Base-by-base conservation (phyloP, 2,113 vertebrate genomes). In the Rhombomys opimus region DNA sequence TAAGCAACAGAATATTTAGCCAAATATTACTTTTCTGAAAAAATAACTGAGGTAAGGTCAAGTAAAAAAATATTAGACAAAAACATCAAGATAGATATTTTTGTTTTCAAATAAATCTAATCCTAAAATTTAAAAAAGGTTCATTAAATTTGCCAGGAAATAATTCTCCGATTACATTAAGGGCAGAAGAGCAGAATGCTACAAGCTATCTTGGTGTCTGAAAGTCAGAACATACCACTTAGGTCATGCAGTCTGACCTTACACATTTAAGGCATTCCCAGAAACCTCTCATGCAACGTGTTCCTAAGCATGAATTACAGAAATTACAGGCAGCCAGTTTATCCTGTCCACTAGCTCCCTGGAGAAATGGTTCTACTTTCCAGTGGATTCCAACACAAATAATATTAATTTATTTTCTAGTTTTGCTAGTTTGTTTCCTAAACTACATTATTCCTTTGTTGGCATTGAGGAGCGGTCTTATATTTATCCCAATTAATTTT, bases 211-310 rank as follows among this genome's bases (percentile, higher is more conserved):
- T 90, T 2, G 67, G 94, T 89, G 72, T 91, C 85, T 92, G 92
- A 94, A 73, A 97, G 92, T 93, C 95, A 87, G 93, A 97, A 94
- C 27, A 84, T 17, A 85, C 95, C 97, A 89, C 96, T 96, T 84
- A 90, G 94, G 96, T 97, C 96, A 96, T 32, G 25, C 76, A 61
- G 91, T 95, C 95, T 95, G 97, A 97, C 96, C 97, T 92, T 23
- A 59, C 5, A 7, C 95, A 76, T 97, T 96, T 92, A 95, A 97
- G 94, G 86, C 84, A 77, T 97, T 97, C 96, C 97, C 97, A 98
- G 97, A 98, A 98, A 97, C 68, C 96, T 97, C 89, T 95, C 65
- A 77, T 94, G 82, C n/a, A 98, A 97, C 95, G 81, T 93, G 86
- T 94, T 96, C 73, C 77, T 87, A 89, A 87, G 82, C 86, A 90